phyloP scores from a whole-genome alignment of 2,888 invertebrate species.

The Tiliacea citrago region DNA sequence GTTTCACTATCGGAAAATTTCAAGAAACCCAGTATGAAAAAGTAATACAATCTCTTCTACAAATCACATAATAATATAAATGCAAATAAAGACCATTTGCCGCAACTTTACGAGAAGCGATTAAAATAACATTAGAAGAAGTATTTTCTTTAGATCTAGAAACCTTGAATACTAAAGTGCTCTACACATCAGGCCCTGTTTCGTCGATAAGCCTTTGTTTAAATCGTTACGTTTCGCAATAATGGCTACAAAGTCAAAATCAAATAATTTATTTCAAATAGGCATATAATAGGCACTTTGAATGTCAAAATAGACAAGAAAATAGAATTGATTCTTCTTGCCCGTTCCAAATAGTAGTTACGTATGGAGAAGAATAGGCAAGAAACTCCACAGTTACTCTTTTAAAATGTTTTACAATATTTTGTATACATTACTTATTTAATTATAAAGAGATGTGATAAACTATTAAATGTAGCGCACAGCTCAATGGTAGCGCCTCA shows the following conservation, averaged over 20 bases:
- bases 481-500: no score
- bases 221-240: not conserved
- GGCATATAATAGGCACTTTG: no score
- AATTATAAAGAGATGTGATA: no score
- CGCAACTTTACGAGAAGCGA: slow-evolving; percentile 1
- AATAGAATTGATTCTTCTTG: no score
- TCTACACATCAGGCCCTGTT: not conserved
- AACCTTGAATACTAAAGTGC: slow-evolving; percentile 20
- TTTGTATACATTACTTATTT: no score
- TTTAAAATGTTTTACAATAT: no score
- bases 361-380: no score
- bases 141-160: slow-evolving; percentile 10
- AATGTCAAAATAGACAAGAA: no score
- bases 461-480: no score
- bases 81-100: slow-evolving; percentile 36
- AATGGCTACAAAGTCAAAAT: not conserved
- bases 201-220: not conserved
- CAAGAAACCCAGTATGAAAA: not conserved
- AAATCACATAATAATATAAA: slow-evolving; percentile 36
- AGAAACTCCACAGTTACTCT: no score
- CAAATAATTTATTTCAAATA: no score
- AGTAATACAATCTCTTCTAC: slow-evolving; percentile 4
- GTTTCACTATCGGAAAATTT: not conserved
- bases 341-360: no score
- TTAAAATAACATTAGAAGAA: slow-evolving; percentile 40